Evolutionary conservation across 2,888 invertebrate species (phyloP).

Genomic region (Tineola bisselliella): DNA sequence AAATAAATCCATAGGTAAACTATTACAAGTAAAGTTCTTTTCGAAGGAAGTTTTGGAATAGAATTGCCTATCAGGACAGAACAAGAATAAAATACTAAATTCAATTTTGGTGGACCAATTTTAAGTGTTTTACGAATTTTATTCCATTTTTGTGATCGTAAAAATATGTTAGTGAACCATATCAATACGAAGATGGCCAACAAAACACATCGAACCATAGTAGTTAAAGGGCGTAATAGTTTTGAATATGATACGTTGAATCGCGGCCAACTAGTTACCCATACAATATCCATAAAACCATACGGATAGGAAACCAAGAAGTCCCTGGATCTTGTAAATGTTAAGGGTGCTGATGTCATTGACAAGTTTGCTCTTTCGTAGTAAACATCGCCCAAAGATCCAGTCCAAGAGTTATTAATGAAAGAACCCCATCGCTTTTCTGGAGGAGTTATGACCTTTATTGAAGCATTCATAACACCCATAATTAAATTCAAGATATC

Average conservation of each 20-base stretch:
- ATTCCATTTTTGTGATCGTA: slow-evolving; percentile 24
- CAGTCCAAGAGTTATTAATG: neutral
- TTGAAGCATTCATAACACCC: slow-evolving; percentile 32
- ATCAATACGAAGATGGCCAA: slow-evolving; percentile 30
- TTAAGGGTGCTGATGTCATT: slow-evolving; percentile 3
- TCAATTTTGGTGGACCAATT: slow-evolving; percentile 26
- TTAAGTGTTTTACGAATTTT: slow-evolving; percentile 23
- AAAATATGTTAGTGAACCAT: slow-evolving; percentile 26
- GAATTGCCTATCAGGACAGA: slow-evolving; percentile 36
- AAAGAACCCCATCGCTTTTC: slow-evolving; percentile 25
- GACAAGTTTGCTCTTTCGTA: neutral
- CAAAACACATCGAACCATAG: slow-evolving; percentile 26
- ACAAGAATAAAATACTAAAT: slow-evolving; percentile 39
- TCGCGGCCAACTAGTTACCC: slow-evolving; percentile 31
- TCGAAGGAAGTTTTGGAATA: slow-evolving; percentile 26
- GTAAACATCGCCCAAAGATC: slow-evolving; percentile 10
- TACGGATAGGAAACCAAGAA: slow-evolving; percentile 21
- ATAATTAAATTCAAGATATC: slow-evolving; percentile 31
- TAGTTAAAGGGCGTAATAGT: slow-evolving; percentile 33
- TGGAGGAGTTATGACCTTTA: slow-evolving; percentile 27
- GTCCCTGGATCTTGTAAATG: neutral
- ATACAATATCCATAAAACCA: slow-evolving; percentile 38
- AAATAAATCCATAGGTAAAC: slow-evolving; percentile 38
- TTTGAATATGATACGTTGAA: slow-evolving; percentile 35
- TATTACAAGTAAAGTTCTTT: slow-evolving; percentile 24